These are phyloP conservation scores for Bruchidius siliquastri DNA, from an alignment of 2,888 invertebrate species.

Conservation along the genomic window DNA sequence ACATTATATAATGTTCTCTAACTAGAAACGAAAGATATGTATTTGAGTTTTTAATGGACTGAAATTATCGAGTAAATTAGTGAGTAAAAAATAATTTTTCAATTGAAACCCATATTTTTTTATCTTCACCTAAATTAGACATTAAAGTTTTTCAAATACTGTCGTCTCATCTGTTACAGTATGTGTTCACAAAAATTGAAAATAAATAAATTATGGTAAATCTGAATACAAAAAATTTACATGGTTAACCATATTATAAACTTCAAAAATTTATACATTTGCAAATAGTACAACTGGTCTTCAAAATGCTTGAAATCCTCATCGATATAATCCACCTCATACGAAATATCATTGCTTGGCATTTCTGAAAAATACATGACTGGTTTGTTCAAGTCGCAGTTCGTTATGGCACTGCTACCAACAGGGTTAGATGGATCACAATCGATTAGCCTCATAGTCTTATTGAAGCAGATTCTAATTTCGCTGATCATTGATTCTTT, in stretches of 20 bases:
- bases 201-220: background rate
- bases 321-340: constrained; percentile 20
- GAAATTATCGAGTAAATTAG: no score
- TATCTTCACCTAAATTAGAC: background rate
- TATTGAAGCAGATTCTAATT: constrained; percentile 71
- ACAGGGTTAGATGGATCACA: constrained; percentile 52
- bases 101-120: no score
- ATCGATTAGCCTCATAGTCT: constrained; percentile 57
- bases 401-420: constrained; percentile 50
- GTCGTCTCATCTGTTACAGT: no score
- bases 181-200: background rate
- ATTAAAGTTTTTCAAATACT: no score
- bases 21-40: no score
- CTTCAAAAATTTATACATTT: constrained; percentile 54
- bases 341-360: constrained; percentile 33
- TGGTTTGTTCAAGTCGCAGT: constrained; percentile 53
- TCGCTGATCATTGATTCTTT: constrained; percentile 61
- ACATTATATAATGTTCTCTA: no score
- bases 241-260: constrained; percentile 62
- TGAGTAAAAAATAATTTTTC: no score
- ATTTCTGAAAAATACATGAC: constrained; percentile 56
- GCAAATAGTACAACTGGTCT: constrained; percentile 37
- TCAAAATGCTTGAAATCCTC: constrained; percentile 22
- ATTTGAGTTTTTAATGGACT: no score
- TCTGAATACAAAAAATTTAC: constrained; percentile 35